Percentiles rank a stretch among this genome's conserved stretches.
These are phyloP conservation scores for Antheraea yamamai DNA, from an alignment of 2,888 invertebrate species.

Conservation along the genomic window DNA sequence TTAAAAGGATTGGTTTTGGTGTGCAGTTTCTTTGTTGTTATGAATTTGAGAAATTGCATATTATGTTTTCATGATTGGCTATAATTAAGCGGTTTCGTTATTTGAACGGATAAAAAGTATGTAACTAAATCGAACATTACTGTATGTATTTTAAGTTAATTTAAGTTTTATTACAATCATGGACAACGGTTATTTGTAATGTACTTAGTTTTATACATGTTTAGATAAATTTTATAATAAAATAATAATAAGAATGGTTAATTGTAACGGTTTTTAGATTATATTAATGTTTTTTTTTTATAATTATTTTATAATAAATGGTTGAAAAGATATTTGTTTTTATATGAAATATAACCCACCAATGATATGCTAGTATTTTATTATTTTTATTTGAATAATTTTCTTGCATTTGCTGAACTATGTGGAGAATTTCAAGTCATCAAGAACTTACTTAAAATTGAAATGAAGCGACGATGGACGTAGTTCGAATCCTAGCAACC, in stretches of 20 bases:
- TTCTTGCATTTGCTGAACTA: no score
- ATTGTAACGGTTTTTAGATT: constrained; percentile 39
- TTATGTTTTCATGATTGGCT: neutral
- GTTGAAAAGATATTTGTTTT: constrained; percentile 36
- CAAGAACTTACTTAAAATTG: no score
- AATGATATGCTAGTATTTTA: neutral
- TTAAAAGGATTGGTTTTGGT: neutral
- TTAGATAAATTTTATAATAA: constrained; percentile 48
- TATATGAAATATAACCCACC: neutral
- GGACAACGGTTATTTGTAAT: constrained; percentile 59
- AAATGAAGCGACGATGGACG: no score
- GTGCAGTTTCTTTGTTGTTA: neutral
- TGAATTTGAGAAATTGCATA: neutral
- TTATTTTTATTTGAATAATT: no score
- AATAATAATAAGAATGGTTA: constrained; percentile 41
- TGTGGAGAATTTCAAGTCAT: no score
- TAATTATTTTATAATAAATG: constrained; percentile 55
- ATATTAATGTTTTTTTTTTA: constrained; percentile 53
- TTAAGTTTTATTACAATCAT: constrained; percentile 39
- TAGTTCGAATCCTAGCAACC: no score
- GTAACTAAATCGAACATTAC: constrained; percentile 10
- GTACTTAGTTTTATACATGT: constrained; percentile 54
- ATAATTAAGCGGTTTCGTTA: neutral
- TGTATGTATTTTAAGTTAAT: constrained; percentile 23
- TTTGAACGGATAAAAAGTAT: neutral